phyloP scores from a whole-genome alignment of 2,113 vertebrate genomes.

The Oplegnathus fasciatus region DNA sequence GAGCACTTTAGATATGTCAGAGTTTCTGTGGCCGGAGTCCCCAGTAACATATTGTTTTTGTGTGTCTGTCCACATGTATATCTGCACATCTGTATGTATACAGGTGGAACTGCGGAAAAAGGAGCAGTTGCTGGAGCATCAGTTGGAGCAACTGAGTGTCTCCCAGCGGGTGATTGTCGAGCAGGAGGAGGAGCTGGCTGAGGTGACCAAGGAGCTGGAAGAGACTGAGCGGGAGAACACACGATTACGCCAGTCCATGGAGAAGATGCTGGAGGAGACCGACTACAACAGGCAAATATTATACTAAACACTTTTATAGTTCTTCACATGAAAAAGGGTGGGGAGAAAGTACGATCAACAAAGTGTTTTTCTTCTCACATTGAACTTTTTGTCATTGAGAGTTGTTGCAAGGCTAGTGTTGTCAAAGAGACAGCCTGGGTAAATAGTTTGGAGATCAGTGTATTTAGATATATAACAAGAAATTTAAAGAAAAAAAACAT shows the following conservation, averaged over 20 bases:
- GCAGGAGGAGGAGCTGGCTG: slow-evolving; percentile 88
- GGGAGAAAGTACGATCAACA: background rate
- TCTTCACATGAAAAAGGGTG: background rate
- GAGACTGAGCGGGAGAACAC: slow-evolving; percentile 90
- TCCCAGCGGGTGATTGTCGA: slow-evolving; percentile 88
- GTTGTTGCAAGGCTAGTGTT: no score
- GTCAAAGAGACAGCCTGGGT: no score
- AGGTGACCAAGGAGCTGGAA: slow-evolving; percentile 90
- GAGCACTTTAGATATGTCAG: no score
- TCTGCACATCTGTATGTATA: background rate
- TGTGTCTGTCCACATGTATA: background rate
- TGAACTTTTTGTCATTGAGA: no score
- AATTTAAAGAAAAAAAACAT: background rate
- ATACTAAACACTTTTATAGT: background rate
- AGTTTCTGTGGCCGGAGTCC: background rate
- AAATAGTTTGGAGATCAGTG: no score
- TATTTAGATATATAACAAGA: no score
- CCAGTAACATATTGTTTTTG: background rate
- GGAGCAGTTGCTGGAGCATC: slow-evolving; percentile 68
- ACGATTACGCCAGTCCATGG: slow-evolving; percentile 87
- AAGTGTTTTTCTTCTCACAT: background rate
- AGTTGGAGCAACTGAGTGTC: slow-evolving; percentile 79
- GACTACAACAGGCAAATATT: slow-evolving; percentile 82
- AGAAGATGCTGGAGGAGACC: slow-evolving; percentile 89
- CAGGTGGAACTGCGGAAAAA: slow-evolving; percentile 88